Base-by-base conservation (phyloP, 2,888 invertebrate species). In the Tachina grossa region DNA sequence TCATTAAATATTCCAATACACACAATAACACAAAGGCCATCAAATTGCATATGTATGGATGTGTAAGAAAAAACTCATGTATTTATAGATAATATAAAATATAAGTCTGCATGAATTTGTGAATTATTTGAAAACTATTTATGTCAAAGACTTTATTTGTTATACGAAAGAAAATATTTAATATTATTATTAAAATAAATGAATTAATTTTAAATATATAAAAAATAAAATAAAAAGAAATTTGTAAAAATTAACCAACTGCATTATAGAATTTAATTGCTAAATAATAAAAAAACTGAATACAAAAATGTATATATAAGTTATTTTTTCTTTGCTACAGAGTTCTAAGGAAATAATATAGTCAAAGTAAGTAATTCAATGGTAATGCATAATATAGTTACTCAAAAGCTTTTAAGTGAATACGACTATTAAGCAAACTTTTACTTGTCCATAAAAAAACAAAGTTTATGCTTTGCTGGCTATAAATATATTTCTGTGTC, bases 41-140 rank as follows among this genome's bases (percentile, higher is more conserved):
- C 16, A 65, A 80, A 80, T 57, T 39, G 69, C 71, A 79, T 71
- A 13, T 39, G 49, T 74, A 31, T n/a, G n/a, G n/a, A n/a, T 31
- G 45, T 65, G 45, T 14, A 68, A 76, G n/a, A 75, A 55, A 13
- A 51, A 53, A n/a, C 10, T 0, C 31, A 13, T 22, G 13, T 43
- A 49, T n/a, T 55, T 65, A 16, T 10, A 66, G 8, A 19, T 69
- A 59, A 74, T 31, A 31, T 31, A 1, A 41, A 5, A 61, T 31
- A 31, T 31, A 43, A 74, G 59, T 19, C 16, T 14, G 57, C 16
- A 53, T 11, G 19, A 59, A 19, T 45, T 57, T 66, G 51, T 59
- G 55, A 79, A 49, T 47, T 72, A 47, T 71, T 65, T 57, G 13
- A 43, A 22, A 19, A 47, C 69, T 41, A 53, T 68, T 81, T 61